Evolutionary conservation across 2,888 invertebrate genomes (phyloP), one percentile per base, ranked within the genome.

Genomic region (Microplitis deprimator): DNA sequence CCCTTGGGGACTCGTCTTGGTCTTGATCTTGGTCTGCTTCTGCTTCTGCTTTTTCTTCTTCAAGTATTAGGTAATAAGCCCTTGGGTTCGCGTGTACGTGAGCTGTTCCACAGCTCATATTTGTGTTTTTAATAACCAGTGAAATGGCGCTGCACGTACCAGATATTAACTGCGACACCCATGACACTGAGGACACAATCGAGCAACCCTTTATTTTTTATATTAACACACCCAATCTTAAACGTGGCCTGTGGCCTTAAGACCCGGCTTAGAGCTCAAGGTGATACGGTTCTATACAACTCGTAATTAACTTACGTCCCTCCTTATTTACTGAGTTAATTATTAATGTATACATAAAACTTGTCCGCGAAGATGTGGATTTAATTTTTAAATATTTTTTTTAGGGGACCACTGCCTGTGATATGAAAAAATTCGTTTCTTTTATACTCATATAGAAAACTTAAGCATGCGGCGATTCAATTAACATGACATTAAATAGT

Each of bases 1-100:
- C 81, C 79, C 78, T 69, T 68, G 16, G 74, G 39, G 74, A 69
- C 76, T 81, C 81, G 80, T 71, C 79, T 50, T 50, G 50, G 13
- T 50, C 13, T 50, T 50, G 13, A 13, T 13, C 29, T 29, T 29
- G 29, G 29, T 29, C 29, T 29, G 29, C 29, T 29, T 29, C 2
- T 29, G 29, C 29, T 29, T 29, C 29, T 29, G 29, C 29, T 29
- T 29, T 29, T 29, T 29, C 29, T 29, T 29, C 29, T 29, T 29
- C 29, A 4, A 29, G 29, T 29, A 29, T 29, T 29, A 29, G 29
- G 29, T 29, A 29, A 29, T 29, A 29, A 29, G 76, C 5, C 2
- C 41, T 16, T 5, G 59, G 16, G 65, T 8, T 38, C 5, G 67
- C 38, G 38, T 67, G 13, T 38, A n/a, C n/a, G 39, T 65, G n/a